Evolutionary conservation across 2,797 vertebrate genomes (phyloP).

Genomic region (Sebastes hubbsi): DNA sequence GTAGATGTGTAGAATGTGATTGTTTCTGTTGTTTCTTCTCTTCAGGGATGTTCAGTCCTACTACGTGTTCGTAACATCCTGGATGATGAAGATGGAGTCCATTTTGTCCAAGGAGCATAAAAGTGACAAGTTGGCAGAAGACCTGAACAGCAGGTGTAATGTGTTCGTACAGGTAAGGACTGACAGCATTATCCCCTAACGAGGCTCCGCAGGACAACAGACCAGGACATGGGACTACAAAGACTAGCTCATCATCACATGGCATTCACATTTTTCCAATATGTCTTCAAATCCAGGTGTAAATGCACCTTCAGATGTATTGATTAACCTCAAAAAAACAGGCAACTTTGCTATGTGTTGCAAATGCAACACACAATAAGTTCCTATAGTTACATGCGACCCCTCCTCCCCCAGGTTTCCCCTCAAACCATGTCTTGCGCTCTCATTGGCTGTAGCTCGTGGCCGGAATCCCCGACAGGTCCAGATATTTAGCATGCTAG

Average conservation of each 20-base stretch:
- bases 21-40: neutral
- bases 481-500: no score
- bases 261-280: neutral
- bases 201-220: neutral
- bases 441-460: no score
- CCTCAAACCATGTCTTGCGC: no score
- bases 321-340: neutral
- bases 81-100: constrained; percentile 99
- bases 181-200: no score
- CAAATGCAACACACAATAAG: no score
- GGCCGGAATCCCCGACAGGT: no score
- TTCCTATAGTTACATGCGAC: no score
- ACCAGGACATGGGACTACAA: neutral
- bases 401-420: no score
- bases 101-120: constrained; percentile 92
- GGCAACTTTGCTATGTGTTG: neutral
- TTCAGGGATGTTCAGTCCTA: constrained; percentile 97
- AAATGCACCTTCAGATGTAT: neutral
- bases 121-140: constrained; percentile 89
- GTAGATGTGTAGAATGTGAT: neutral
- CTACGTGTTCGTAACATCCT: constrained; percentile 96
- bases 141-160: constrained; percentile 93
- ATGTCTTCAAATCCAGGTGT: neutral
- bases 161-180: constrained; percentile 94
- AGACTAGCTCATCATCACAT: neutral